These are phyloP conservation scores for Procapra przewalskii DNA, from an alignment of 2,113 vertebrate species.

Conservation along the genomic window DNA sequence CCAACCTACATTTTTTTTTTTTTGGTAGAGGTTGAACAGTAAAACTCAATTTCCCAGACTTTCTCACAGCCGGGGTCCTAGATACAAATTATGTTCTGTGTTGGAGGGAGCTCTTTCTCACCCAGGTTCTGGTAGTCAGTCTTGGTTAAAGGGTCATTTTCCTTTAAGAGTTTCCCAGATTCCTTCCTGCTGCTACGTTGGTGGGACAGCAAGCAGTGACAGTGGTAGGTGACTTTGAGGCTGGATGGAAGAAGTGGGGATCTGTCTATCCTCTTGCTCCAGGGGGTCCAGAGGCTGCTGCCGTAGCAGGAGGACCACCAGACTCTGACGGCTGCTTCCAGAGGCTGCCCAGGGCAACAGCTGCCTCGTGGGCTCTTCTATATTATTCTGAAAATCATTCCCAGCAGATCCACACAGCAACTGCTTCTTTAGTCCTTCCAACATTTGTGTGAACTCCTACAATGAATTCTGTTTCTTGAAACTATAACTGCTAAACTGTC, in stretches of 20 bases:
- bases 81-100: background rate
- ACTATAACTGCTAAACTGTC: background rate
- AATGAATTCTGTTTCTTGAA: background rate
- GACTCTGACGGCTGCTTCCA: background rate
- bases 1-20: background rate
- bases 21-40: background rate
- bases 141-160: background rate
- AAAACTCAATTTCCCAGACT: background rate
- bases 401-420: background rate
- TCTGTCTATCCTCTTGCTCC: background rate
- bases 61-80: background rate
- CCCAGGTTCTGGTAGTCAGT: background rate
- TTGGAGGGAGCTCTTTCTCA: background rate
- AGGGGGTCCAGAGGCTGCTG: background rate
- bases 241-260: background rate
- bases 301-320: accelerated
- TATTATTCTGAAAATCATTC: background rate
- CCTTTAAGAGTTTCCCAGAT: background rate
- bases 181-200: background rate
- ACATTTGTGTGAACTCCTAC: background rate
- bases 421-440: background rate
- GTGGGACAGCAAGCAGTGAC: background rate
- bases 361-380: background rate
- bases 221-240: background rate
- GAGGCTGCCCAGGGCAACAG: background rate